Base-by-base conservation (phyloP, 37 sponge, comb jelly and placozoan species). In the Hexactinellida sp. region DNA sequence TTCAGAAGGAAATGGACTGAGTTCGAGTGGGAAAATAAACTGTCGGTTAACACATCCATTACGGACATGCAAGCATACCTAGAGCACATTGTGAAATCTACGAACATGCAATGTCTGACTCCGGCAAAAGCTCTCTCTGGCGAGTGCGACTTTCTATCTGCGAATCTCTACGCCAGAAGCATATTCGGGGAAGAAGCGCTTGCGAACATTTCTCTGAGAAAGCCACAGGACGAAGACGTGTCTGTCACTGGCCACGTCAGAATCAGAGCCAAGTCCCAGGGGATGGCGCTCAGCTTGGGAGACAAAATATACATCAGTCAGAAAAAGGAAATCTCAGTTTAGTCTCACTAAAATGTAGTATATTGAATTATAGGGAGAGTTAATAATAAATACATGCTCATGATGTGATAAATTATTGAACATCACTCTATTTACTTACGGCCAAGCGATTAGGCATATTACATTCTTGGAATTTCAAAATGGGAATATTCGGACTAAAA, bases 21-120 rank as follows among this genome's bases (percentile, higher is more conserved):
- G 87, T 99, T 99, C 91, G 99, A 99, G 89, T 99, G 99, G 99
- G 99, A 99, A 87, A 99, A 99, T 85, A 99, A 99, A 91, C 94
- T 93, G 38, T 24, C 89, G 0, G 92, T 99, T 25, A 92, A 92
- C 85, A 96, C 96, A 9, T 96, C 94, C 51, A 93, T 99, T 37
- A 86, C 87, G 32, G 92, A 95, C 38, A 83, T 96, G 82, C 54
- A 39, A 55, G 90, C 83, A 0, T 99, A 91, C 84, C 88, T 99
- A 54, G 88, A 92, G 9, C 96, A 99, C 54, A 83, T 99, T 21
- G 86, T 99, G 25, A 54, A 54, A 37, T 88, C 85, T 63, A 99
- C 99, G 0, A 99, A 99, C 87, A 99, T 99, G 99, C 85, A 87
- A 51, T 98, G 95, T 83, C 92, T 98, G 54, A 98, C 99, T 36